These are phyloP conservation scores for Amphimallon solstitiale DNA, from an alignment of 2,888 invertebrate species.

Conservation along the genomic window DNA sequence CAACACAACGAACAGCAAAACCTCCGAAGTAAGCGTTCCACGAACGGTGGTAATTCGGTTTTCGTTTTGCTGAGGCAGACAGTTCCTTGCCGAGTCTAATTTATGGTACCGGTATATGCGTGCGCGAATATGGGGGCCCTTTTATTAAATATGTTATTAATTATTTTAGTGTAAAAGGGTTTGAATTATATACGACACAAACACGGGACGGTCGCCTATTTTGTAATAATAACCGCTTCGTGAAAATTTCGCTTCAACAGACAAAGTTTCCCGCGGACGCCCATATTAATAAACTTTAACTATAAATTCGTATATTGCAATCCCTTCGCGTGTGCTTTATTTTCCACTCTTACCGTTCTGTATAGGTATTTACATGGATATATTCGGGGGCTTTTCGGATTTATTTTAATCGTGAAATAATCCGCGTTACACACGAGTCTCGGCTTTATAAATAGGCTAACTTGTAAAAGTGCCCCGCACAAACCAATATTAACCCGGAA, in stretches of 20 bases:
- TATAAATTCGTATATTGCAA: conserved; percentile 21
- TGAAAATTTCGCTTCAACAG: conserved; percentile 15
- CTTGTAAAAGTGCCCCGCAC: too few species aligned
- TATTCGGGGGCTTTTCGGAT: too few species aligned
- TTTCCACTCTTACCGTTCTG: neutral
- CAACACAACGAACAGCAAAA: neutral
- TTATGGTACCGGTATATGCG: conserved; percentile 10
- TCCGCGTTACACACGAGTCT: too few species aligned
- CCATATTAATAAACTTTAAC: conserved; percentile 15
- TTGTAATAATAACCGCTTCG: conserved; percentile 1
- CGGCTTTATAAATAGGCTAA: too few species aligned
- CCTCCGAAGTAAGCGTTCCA: neutral
- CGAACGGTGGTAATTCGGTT: conserved; percentile 7
- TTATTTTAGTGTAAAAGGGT: conserved; percentile 31
- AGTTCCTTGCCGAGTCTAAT: conserved; percentile 14
- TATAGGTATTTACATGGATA: too few species aligned
- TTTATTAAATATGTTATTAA: conserved; percentile 31
- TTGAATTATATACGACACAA: conserved; percentile 27
- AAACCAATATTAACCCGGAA: too few species aligned
- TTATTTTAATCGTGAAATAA: too few species aligned
- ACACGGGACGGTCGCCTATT: neutral
- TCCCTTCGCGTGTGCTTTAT: neutral
- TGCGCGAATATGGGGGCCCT: neutral
- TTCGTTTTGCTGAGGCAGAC: conserved; percentile 26
- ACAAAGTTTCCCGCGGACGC: conserved; percentile 11